Evolutionary conservation across 1,140 invertebrate genomes (phyloP).

Genomic region (Caenorhabditis tropicalis): DNA sequence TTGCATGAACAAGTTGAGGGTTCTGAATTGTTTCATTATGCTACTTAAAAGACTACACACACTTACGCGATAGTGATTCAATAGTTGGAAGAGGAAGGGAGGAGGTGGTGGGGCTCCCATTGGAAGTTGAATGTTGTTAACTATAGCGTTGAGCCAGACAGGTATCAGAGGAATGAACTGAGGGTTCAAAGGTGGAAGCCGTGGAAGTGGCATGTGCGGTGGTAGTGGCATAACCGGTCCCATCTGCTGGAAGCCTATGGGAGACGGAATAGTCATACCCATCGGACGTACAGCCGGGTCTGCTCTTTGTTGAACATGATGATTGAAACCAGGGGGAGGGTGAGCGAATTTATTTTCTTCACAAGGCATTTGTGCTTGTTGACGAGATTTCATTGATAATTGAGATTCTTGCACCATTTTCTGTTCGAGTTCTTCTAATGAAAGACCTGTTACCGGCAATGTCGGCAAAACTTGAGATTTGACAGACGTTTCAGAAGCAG

Average conservation of each 20-base stretch:
- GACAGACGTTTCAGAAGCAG: background rate
- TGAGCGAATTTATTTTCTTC: background rate
- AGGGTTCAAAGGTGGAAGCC: background rate
- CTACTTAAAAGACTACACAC: background rate
- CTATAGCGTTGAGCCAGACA: slow-evolving; percentile 21
- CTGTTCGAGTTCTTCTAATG: slow-evolving; percentile 51
- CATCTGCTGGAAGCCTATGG: background rate
- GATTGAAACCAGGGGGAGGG: background rate
- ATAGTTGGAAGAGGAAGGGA: slow-evolving; percentile 5
- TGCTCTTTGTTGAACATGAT: background rate
- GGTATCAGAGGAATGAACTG: background rate
- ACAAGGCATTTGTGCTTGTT: background rate
- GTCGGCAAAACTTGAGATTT: background rate
- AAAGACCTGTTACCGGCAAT: background rate
- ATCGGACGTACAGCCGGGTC: background rate
- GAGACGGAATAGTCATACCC: background rate
- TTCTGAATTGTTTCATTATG: slow-evolving; percentile 30
- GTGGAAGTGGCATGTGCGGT: background rate
- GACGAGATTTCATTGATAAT: background rate
- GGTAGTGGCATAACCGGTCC: background rate
- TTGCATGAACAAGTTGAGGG: slow-evolving; percentile 5
- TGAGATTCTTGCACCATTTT: slow-evolving; percentile 33
- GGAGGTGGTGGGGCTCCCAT: slow-evolving; percentile 31
- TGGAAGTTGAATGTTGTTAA: slow-evolving; percentile 5
- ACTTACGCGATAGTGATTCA: slow-evolving; percentile 35